These are phyloP conservation scores for Neodiprion virginianus DNA, from an alignment of 1,140 invertebrate genomes.

Conservation along the genomic window DNA sequence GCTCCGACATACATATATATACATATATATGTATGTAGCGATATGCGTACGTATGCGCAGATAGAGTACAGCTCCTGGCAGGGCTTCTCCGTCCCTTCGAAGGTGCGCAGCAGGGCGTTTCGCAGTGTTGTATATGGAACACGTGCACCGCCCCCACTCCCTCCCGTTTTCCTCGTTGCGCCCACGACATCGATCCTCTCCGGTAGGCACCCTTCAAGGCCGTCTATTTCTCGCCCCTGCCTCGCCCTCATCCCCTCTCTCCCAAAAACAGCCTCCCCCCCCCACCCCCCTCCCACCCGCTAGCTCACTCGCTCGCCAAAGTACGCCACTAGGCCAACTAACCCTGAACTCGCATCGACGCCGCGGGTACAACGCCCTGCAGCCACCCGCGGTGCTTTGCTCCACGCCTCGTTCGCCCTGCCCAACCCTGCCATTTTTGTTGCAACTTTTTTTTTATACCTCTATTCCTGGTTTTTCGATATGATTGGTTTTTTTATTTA, in stretches of 20 bases:
- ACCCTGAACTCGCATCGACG: conserved; percentile 29
- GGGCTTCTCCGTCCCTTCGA: too few relatives aligned
- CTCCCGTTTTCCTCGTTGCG: neutral
- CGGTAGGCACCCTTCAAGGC: conserved; percentile 47
- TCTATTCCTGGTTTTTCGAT: too few relatives aligned
- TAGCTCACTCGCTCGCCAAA: conserved; percentile 34
- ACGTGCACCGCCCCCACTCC: conserved; percentile 48
- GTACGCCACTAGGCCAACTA: conserved; percentile 56
- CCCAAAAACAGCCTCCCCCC: conserved; percentile 52
- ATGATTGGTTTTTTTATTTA: too few relatives aligned
- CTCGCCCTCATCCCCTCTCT: conserved; percentile 27
- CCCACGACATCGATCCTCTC: conserved; percentile 17
- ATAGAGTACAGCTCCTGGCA: too few relatives aligned
- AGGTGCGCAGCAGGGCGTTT: neutral
- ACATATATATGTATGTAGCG: too few relatives aligned
- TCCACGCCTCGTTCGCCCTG: too few relatives aligned
- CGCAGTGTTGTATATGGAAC: conserved; percentile 30
- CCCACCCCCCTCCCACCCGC: conserved; percentile 25
- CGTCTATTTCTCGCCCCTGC: conserved; percentile 36
- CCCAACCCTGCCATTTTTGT: too few relatives aligned
- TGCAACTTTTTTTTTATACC: too few relatives aligned
- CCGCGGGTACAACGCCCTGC: conserved; percentile 8
- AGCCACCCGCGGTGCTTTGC: neutral
- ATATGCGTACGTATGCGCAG: too few relatives aligned
- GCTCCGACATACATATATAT: too few relatives aligned